Conservation (phyloP, 2,113 vertebrate genomes). For the Muntiacus muntjak region DNA sequence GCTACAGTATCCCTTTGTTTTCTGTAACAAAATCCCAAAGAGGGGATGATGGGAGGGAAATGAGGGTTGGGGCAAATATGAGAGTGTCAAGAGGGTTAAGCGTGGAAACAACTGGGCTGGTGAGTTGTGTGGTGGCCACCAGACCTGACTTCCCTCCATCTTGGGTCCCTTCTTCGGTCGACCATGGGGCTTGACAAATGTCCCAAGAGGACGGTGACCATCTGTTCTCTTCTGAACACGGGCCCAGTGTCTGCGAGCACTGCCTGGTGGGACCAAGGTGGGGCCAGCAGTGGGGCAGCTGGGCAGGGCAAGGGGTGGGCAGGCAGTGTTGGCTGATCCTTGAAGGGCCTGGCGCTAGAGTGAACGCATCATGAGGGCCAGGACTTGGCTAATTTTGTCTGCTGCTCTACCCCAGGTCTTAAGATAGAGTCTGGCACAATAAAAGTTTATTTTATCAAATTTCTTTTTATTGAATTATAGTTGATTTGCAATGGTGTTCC, state of each 20-base stretch:
- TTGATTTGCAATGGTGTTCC: not conserved
- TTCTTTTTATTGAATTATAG: not conserved
- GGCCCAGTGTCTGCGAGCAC: not conserved
- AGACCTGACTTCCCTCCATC: not conserved
- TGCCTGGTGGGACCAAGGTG: not conserved
- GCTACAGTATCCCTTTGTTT: not conserved
- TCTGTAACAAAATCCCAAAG: not conserved
- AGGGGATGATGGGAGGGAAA: not conserved
- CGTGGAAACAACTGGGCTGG: fast-evolving
- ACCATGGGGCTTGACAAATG: not conserved
- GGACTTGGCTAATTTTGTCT: not conserved
- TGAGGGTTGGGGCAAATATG: not conserved
- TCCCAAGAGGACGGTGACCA: not conserved
- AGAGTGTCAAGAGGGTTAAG: not conserved
- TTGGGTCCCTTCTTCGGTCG: not conserved
- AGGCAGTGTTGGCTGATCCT: not conserved
- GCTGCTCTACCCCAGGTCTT: not conserved
- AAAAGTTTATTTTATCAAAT: not conserved
- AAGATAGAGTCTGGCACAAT: not conserved
- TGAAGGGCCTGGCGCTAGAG: not conserved
- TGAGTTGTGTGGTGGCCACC: not conserved
- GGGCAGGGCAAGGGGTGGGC: not conserved
- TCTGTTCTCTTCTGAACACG: not conserved
- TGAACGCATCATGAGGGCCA: not conserved
- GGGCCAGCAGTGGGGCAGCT: not conserved